Percentiles rank a stretch among this genome's conserved stretches.
Conservation (phyloP, 2,113 vertebrate species). For the Zapornia atra region DNA sequence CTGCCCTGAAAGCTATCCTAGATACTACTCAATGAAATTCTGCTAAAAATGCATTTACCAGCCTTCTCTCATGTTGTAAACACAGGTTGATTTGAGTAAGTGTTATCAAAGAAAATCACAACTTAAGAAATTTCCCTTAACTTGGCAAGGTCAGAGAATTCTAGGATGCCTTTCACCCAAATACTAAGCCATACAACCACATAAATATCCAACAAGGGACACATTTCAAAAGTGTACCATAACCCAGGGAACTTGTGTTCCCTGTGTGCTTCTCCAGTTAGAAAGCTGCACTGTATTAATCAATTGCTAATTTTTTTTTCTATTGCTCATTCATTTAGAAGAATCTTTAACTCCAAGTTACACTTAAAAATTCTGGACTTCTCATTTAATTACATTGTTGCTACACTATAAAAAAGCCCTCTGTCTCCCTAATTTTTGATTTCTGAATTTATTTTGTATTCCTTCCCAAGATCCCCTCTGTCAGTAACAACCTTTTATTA, state of each 20-base stretch:
- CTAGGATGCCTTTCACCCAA: background rate
- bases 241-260: background rate
- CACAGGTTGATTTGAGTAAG: background rate
- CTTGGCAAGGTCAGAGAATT: background rate
- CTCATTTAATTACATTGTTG: background rate
- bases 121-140: background rate
- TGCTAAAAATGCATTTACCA: background rate
- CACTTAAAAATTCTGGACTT: background rate
- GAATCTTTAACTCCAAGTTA: background rate
- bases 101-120: background rate
- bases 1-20: background rate
- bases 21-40: background rate
- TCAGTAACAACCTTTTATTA: background rate
- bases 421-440: background rate
- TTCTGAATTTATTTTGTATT: background rate
- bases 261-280: background rate
- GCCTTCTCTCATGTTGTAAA: background rate
- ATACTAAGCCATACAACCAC: background rate
- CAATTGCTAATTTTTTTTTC: background rate
- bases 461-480: background rate
- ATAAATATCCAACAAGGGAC: background rate
- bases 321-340: background rate
- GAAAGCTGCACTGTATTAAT: background rate
- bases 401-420: background rate
- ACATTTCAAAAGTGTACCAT: background rate